phyloP scores from a whole-genome alignment of 2,888 invertebrate genomes.

The Tanypteryx hageni region DNA sequence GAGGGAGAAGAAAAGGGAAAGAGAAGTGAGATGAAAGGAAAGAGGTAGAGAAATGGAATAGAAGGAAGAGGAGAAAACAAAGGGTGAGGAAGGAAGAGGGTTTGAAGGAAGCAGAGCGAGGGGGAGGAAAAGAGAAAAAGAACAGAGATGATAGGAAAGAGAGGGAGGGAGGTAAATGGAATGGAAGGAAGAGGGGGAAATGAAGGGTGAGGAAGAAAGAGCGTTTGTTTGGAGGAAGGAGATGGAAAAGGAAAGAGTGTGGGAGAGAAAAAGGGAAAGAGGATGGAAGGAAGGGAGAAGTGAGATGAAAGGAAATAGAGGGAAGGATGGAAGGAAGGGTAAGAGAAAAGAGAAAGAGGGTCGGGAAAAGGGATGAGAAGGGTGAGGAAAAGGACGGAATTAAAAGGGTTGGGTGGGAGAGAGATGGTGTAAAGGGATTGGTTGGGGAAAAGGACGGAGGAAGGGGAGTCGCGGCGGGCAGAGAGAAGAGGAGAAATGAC shows the following conservation, averaged over 20 bases:
- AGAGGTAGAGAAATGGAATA: too few species aligned
- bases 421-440: not conserved
- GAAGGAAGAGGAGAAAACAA: not conserved
- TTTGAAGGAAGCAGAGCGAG: not conserved
- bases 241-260: not conserved
- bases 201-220: not conserved
- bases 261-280: conserved; percentile 3
- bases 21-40: not conserved
- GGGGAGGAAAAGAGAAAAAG: not conserved
- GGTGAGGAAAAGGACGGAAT: not conserved
- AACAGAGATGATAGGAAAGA: not conserved
- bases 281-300: too few species aligned
- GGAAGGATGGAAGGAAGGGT: too few species aligned
- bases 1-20: not conserved
- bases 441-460: not conserved
- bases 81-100: not conserved
- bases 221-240: not conserved
- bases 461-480: not conserved
- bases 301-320: not conserved
- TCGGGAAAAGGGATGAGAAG: not conserved
- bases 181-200: not conserved
- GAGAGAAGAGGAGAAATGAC: not conserved
- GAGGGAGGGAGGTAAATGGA: not conserved
- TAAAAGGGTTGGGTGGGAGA: not conserved
- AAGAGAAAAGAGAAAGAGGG: too few species aligned